These are phyloP conservation scores for Podabrus alpinus DNA, from an alignment of 2,888 invertebrate species.

Conservation along the genomic window DNA sequence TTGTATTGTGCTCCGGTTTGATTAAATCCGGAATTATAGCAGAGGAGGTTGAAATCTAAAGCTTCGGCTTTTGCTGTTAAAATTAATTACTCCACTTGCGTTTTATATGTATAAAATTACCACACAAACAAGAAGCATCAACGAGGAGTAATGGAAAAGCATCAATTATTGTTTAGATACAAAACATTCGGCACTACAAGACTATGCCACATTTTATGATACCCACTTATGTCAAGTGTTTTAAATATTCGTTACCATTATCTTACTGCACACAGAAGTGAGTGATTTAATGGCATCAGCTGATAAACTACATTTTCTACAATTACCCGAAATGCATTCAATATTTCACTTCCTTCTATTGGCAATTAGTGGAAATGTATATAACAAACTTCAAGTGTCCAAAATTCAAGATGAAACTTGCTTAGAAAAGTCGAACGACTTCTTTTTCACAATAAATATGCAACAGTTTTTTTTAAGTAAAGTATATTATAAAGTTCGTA, in stretches of 20 bases:
- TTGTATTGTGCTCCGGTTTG: not conserved
- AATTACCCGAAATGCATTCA: not conserved
- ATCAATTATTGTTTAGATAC: not conserved
- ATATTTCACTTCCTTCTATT: not conserved
- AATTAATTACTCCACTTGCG: not conserved
- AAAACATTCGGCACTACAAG: not conserved
- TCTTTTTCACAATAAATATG: not conserved
- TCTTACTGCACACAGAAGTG: not conserved
- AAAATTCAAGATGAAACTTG: not conserved
- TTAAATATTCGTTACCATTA: not conserved
- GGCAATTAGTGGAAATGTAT: too few relatives aligned
- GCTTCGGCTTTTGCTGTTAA: not conserved
- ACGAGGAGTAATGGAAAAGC: not conserved
- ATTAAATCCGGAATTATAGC: not conserved
- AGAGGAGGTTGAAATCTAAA: not conserved
- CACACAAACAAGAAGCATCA: not conserved
- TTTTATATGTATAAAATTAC: not conserved
- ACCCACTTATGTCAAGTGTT: not conserved
- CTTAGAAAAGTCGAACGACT: not conserved
- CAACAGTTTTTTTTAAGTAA: too few relatives aligned
- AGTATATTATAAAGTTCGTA: too few relatives aligned
- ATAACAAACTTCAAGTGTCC: not conserved
- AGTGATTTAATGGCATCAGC: not conserved
- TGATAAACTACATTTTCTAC: not conserved
- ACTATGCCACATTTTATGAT: not conserved